Base-by-base conservation (phyloP, 92 coral and sea anemone genomes). In the Epizoanthus illoricatus region DNA sequence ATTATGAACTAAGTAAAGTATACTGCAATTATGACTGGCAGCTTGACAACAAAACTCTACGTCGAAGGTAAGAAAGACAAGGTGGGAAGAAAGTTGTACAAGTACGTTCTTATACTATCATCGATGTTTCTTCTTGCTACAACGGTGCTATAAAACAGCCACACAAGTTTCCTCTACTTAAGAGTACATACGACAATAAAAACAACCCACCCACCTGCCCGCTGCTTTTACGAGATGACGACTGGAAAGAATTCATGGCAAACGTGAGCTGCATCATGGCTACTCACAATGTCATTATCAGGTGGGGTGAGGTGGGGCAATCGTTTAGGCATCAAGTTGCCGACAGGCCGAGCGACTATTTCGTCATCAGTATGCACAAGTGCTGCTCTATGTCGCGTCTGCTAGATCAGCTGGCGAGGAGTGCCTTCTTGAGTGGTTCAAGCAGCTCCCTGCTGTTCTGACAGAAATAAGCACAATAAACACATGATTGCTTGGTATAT, bases 41-140 rank as follows among this genome's bases (percentile, higher is more conserved):
- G 56, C 8, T 13, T 49, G 15, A 15, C 15, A 7, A 49, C 13
- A 2, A 49, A 49, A 0, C 56, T 0, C 15, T 49, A 49, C 9
- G 2, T 43, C 7, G 47, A 43, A 43, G 47, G 3, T 0, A 1
- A 4, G 47, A 43, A 49, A 45, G 33, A 28, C 33, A 28, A 28
- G 33, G 33, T 74, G 76, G 76, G 76, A 15, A 71, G 2, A 71
- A 71, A 71, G 19, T 4, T 41, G 56, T 4, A 71, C 55, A 75
- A 75, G 39, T 75, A 56, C 16, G 81, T 68, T n/a, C 67, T 56
- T 5, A 54, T 5, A 54, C 81, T 13, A 75, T 75, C 11, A 68
- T 75, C 16, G 81, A 75, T 21, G 81, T 75, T 13, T 57, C 68
- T 8, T 75, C 67, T 3, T 68, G 68, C 11, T 75, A 75, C 66